Evolutionary conservation across 2,888 invertebrate species (phyloP).

Genomic region (Pristionchus japonicus): DNA sequence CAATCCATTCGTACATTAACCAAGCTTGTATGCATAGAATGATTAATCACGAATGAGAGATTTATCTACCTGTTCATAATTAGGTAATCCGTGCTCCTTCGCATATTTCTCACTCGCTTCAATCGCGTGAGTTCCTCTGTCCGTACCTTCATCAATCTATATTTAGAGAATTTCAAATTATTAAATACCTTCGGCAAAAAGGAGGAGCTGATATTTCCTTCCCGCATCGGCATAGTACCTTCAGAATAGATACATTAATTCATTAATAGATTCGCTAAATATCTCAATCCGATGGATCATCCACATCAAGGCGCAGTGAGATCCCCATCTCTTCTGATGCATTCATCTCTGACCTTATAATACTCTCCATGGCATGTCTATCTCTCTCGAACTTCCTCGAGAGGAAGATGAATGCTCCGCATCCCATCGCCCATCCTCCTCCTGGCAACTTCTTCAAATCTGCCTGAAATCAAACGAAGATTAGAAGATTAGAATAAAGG

Average conservation of each 20-base stretch:
- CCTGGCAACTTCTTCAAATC: conserved; percentile 66
- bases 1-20: background rate
- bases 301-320: too few species aligned
- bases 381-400: conserved; percentile 88
- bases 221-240: conserved; percentile 40
- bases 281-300: too few species aligned
- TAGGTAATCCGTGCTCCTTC: conserved; percentile 77
- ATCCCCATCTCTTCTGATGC: too few species aligned
- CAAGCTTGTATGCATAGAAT: too few species aligned
- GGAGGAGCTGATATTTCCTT: conserved; percentile 78
- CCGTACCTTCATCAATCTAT: conserved; percentile 81
- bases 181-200: conserved; percentile 82
- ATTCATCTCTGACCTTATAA: conserved; percentile 77
- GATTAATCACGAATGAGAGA: background rate
- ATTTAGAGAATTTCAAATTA: background rate
- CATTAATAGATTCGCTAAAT: too few species aligned
- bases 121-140: conserved; percentile 83
- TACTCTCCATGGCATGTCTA: conserved; percentile 81
- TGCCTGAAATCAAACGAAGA: background rate
- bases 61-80: conserved; percentile 31
- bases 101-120: conserved; percentile 85
- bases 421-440: conserved; percentile 85
- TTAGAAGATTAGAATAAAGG: too few species aligned
- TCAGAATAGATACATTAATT: background rate
- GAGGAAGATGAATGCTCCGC: conserved; percentile 87